Evolutionary conservation across 2,888 invertebrate genomes (phyloP).

Genomic region (Argyresthia albistria): DNA sequence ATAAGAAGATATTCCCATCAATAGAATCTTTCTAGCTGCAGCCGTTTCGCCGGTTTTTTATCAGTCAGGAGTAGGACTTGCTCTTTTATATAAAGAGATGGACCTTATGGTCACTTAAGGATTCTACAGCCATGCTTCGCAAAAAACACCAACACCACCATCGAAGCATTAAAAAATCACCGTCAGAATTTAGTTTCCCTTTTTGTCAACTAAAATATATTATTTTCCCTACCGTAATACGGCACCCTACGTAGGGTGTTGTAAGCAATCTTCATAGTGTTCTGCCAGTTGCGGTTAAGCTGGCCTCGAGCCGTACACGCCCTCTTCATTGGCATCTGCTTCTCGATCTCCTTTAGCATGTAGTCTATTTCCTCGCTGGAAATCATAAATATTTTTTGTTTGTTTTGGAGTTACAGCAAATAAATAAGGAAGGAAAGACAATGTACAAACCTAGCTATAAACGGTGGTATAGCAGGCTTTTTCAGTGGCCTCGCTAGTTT

Average conservation of each 20-base stretch:
- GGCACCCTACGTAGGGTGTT: constrained; percentile 39
- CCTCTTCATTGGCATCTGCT: constrained; percentile 8
- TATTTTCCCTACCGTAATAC: constrained; percentile 29
- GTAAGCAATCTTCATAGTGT: constrained; percentile 30
- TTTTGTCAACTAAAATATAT: no score
- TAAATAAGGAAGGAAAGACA: neutral
- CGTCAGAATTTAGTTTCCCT: no score
- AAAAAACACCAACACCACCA: no score
- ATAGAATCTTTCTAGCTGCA: no score
- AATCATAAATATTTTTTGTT: neutral
- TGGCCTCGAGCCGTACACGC: constrained; percentile 44
- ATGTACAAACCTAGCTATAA: constrained; percentile 27
- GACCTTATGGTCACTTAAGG: no score
- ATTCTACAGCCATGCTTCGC: no score
- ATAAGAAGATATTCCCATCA: no score
- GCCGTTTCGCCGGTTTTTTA: no score
- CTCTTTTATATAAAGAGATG: no score
- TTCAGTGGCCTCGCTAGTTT: constrained; percentile 32
- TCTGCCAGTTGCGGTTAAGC: constrained; percentile 34
- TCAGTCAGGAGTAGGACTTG: no score
- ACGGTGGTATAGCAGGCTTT: constrained; percentile 27
- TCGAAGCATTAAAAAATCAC: no score
- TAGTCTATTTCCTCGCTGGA: constrained; percentile 32
- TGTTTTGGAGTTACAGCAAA: no score
- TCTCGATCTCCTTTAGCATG: constrained; percentile 38